Evolutionary conservation across 2,113 vertebrate species (phyloP), one percentile per base, ranked within the genome.

Genomic region (Etheostoma cragini): DNA sequence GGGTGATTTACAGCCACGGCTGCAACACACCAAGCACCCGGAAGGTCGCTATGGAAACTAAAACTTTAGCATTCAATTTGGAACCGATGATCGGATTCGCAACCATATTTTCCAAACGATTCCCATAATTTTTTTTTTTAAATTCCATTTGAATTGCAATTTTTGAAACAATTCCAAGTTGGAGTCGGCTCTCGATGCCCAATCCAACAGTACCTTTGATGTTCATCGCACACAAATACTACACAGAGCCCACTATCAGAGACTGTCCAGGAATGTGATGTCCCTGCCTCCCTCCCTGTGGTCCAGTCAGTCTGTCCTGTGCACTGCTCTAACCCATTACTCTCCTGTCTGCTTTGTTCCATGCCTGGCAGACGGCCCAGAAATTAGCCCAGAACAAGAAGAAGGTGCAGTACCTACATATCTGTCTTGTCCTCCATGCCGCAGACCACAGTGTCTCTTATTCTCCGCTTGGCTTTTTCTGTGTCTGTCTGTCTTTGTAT

Each of bases 301-400:
- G 57, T 64, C 49, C 56, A 45, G 26, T 33, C 8, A 11, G 15
- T 61, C 73, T 81, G 46, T 85, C 70, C 72, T 88, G 73, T 85
- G 49, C 89, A 77, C 91, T 94, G 88, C 84, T 96, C 95, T 97
- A 97, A 98, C 96, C 70, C 83, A 65, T 97, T 5, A 60, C 53
- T 96, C 95, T 97, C 95, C 95, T 97, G 89, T 98, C 90, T 98
- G 94, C 97, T 87, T 96, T 97, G 85, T 98, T 97, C 93, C 96
- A 97, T 97, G 96, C 22, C 67, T 60, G 96, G 95, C 97, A 99
- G 98, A 97, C 96, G 96, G 97, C 98, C 95, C 98, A 99, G 97
- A 99, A 98, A 97, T 96, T 97, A 96, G 96, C 97, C 95, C 98
- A 98, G 96, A 98, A 95, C 98, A 98, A 94, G 94, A 98, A 98